These are phyloP conservation scores for Uropsilus gracilis DNA, from an alignment of 2,113 vertebrate genomes.

Conservation along the genomic window DNA sequence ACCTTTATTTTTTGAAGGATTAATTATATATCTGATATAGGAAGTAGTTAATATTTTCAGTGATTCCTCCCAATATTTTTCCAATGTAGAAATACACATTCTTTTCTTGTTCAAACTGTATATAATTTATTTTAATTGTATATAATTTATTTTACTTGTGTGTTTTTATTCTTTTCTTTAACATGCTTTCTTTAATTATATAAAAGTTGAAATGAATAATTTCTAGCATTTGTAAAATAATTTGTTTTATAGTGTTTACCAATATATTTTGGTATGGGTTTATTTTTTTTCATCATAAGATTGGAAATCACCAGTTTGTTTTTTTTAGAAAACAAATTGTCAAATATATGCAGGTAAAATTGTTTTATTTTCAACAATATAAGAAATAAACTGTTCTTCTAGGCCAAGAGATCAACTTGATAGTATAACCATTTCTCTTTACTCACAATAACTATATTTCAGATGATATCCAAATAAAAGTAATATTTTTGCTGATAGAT, in stretches of 20 bases:
- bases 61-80: background rate
- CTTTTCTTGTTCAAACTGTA: background rate
- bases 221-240: background rate
- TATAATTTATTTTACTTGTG: background rate
- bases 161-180: background rate
- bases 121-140: background rate
- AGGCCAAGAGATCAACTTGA: background rate
- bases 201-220: background rate
- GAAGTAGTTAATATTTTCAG: background rate
- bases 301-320: background rate
- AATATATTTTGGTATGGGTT: background rate
- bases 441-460: background rate
- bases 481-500: background rate
- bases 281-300: background rate
- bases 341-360: background rate
- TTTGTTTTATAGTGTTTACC: background rate
- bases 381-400: background rate
- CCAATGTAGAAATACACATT: background rate
- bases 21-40: background rate
- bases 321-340: conserved; percentile 29
- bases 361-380: conserved; percentile 8
- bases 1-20: background rate
- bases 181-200: background rate
- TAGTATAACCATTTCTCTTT: background rate
- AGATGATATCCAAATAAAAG: background rate